These are phyloP conservation scores for Sussaba pulchella DNA, from an alignment of 2,888 invertebrate genomes.

Conservation along the genomic window DNA sequence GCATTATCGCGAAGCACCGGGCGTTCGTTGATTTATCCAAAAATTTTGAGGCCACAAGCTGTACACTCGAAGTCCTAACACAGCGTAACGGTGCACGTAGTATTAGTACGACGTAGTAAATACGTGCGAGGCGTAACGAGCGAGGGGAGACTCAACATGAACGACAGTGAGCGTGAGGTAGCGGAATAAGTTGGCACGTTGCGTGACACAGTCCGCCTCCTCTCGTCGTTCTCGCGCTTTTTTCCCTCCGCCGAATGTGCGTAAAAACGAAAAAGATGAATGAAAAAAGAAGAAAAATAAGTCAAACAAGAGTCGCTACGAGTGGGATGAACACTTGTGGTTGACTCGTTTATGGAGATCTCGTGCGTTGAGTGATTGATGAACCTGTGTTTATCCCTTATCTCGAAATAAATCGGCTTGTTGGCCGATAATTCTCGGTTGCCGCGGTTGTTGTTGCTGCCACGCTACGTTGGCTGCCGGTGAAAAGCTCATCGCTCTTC, in stretches of 20 bases:
- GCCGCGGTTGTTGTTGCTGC: not conserved
- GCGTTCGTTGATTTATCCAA: not conserved
- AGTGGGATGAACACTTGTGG: constrained; percentile 14
- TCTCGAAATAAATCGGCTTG: constrained; percentile 1
- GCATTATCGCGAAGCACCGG: not conserved
- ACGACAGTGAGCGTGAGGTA: constrained; percentile 32
- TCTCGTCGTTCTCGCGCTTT: constrained; percentile 16
- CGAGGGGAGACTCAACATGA: constrained; percentile 36
- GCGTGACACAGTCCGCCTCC: constrained; percentile 19
- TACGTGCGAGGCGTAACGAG: constrained; percentile 52
- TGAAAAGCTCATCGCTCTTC: not conserved
- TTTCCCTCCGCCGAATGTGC: constrained; percentile 25
- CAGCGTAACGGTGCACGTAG: constrained; percentile 66
- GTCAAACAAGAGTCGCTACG: not conserved
- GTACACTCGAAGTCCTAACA: constrained; percentile 22
- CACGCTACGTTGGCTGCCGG: not conserved
- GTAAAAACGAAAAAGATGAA: not conserved
- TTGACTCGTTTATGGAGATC: constrained; percentile 27
- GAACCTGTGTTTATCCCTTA: constrained; percentile 38
- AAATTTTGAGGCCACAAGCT: constrained; percentile 47
- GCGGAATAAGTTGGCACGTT: constrained; percentile 40
- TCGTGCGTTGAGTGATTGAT: constrained; percentile 41
- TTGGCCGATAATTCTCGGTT: constrained; percentile 4
- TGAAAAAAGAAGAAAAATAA: constrained; percentile 15
- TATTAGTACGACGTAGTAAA: constrained; percentile 54